phyloP scores from a whole-genome alignment of 2,113 vertebrate species.

The Cercocebus atys region DNA sequence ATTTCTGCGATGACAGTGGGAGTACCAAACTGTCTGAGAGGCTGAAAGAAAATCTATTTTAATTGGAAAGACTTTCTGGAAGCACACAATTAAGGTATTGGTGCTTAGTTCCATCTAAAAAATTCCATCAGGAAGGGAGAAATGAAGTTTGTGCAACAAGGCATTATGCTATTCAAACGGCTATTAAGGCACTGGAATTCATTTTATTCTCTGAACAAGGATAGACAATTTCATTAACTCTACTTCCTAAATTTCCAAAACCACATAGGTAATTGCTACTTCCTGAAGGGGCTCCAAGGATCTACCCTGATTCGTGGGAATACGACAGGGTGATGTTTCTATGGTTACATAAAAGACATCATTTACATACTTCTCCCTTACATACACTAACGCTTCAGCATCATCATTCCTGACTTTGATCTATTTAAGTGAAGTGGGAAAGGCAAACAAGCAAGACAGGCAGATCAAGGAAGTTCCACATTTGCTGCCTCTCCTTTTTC shows the following conservation, averaged over 20 bases:
- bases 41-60: constrained; percentile 16
- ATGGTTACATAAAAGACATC: not conserved
- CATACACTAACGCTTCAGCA: not conserved
- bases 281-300: not conserved
- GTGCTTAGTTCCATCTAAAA: not conserved
- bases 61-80: constrained; percentile 12
- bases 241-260: not conserved
- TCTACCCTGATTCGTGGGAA: not conserved
- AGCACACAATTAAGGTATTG: not conserved
- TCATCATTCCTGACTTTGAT: not conserved
- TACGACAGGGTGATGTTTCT: not conserved
- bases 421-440: not conserved
- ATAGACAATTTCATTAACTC: not conserved
- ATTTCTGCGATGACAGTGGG: constrained; percentile 3
- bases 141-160: not conserved
- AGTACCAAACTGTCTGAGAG: constrained; percentile 19
- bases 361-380: not conserved
- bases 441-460: not conserved
- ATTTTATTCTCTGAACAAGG: not conserved
- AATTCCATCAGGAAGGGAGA: constrained; percentile 15
- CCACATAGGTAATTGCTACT: not conserved
- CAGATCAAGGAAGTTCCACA: not conserved
- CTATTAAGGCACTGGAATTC: not conserved
- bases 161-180: not conserved
- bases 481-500: not conserved